Conservation (phyloP, 2,113 vertebrate species). For the Cromileptes altivelis region DNA sequence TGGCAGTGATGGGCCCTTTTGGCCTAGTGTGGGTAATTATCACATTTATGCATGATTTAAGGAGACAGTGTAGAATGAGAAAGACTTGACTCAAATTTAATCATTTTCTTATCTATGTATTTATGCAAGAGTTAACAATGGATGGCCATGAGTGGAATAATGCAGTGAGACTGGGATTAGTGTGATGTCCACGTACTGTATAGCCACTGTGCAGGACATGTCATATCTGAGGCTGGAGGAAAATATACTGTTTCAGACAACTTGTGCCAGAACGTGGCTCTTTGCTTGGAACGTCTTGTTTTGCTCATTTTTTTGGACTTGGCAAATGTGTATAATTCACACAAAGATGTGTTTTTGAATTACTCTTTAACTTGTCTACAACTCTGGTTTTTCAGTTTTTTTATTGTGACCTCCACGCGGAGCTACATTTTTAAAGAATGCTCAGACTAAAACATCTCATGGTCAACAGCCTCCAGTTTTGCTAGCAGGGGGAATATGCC, state of each 20-base stretch:
- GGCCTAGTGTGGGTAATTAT: constrained; percentile 83
- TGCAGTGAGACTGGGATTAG: constrained; percentile 66
- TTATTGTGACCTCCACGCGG: constrained; percentile 23
- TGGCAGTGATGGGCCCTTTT: constrained; percentile 84
- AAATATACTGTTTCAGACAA: constrained; percentile 32
- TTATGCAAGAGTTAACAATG: constrained; percentile 84
- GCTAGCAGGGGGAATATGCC: constrained; percentile 33
- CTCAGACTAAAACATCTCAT: constrained; percentile 57
- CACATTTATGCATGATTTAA: constrained; percentile 87
- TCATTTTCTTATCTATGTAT: constrained; percentile 84
- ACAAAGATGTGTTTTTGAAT: constrained; percentile 27
- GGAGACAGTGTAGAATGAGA: constrained; percentile 79
- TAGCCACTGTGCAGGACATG: not conserved
- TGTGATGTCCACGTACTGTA: constrained; percentile 48
- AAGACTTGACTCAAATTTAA: constrained; percentile 83
- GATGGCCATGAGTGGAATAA: constrained; percentile 69
- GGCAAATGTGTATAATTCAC: constrained; percentile 17
- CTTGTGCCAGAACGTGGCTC: constrained; percentile 13
- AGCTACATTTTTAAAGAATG: constrained; percentile 37
- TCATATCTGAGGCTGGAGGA: constrained; percentile 30
- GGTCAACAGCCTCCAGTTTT: constrained; percentile 55
- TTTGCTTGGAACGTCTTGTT: constrained; percentile 1
- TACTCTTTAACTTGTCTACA: not conserved
- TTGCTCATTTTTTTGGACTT: not conserved
- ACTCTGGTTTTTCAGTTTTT: constrained; percentile 16